Percentiles rank a stretch among this genome's conserved stretches.
Conservation (phyloP, 2,113 vertebrate species). For the Rhinoderma darwinii region DNA sequence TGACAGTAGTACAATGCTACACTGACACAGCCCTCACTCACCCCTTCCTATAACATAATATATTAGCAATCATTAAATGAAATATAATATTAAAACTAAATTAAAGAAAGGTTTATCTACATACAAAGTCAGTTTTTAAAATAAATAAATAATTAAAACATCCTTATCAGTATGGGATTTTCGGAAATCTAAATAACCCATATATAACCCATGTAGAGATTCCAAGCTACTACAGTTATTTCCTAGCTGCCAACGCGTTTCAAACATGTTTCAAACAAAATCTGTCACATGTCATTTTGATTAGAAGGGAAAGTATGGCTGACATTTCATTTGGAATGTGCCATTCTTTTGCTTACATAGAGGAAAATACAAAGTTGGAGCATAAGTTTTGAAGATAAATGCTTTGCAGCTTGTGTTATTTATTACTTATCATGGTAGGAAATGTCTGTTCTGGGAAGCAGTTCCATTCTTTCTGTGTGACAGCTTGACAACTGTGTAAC, state of each 20-base stretch:
- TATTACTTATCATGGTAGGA: constrained; percentile 7
- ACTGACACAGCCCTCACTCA: no score
- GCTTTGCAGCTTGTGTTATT: background rate
- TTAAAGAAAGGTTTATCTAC: background rate
- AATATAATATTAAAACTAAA: background rate
- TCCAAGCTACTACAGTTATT: background rate
- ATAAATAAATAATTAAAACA: background rate
- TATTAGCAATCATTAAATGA: background rate
- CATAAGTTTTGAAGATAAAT: constrained; percentile 10
- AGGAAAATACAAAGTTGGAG: constrained; percentile 14
- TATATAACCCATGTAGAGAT: background rate
- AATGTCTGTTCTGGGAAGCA: background rate
- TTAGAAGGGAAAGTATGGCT: background rate
- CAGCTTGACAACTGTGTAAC: constrained; percentile 35
- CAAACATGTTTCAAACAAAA: constrained; percentile 10
- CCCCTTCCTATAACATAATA: background rate
- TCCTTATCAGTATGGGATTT: background rate
- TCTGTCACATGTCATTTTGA: constrained; percentile 30
- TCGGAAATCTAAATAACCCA: background rate
- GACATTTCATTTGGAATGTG: constrained; percentile 9
- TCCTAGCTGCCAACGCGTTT: constrained; percentile 5
- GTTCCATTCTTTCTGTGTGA: constrained; percentile 7
- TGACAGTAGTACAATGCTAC: background rate
- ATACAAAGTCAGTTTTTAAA: background rate
- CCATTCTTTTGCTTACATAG: background rate